A percentile compares a stretch with the other conserved stretches of the same genome.
These are phyloP conservation scores for Ptycholaimellus sp. DNA, from an alignment of 2,888 invertebrate species.

Conservation along the genomic window DNA sequence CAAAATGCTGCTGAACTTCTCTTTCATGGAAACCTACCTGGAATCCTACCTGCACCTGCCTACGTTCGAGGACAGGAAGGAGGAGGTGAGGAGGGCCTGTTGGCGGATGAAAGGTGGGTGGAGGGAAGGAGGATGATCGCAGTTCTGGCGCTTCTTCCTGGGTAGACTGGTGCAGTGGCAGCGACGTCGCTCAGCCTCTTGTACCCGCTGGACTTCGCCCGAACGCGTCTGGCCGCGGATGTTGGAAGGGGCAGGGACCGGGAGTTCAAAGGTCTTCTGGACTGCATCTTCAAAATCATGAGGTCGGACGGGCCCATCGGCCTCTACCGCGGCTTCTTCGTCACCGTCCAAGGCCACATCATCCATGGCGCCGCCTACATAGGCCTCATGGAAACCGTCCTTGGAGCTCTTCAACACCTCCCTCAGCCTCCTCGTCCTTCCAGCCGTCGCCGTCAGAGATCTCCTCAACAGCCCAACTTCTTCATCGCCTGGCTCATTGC, in stretches of 20 bases:
- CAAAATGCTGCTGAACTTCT: slow-evolving; percentile 75
- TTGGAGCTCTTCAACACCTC: too few relatives aligned
- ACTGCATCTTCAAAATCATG: slow-evolving; percentile 56
- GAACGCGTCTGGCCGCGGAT: slow-evolving; percentile 65
- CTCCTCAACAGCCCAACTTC: too few relatives aligned
- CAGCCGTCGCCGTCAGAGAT: too few relatives aligned
- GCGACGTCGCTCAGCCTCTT: slow-evolving; percentile 79
- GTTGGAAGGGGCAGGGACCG: slow-evolving; percentile 57
- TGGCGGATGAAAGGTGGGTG: too few relatives aligned
- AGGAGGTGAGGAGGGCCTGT: too few relatives aligned
- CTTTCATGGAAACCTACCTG: slow-evolving; percentile 44
- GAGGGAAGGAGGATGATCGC: too few relatives aligned
- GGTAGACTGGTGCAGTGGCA: slow-evolving; percentile 81
- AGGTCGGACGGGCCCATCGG: slow-evolving; percentile 55
- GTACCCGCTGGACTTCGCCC: slow-evolving; percentile 76
- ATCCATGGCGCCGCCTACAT: slow-evolving; percentile 87
- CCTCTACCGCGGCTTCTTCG: slow-evolving; percentile 74
- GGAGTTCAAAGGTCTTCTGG: slow-evolving; percentile 65
- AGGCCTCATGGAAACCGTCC: slow-evolving; percentile 82
- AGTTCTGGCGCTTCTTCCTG: too few relatives aligned
- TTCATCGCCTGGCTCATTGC: slow-evolving; percentile 62
- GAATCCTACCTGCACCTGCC: slow-evolving; percentile 17
- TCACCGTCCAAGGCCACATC: slow-evolving; percentile 64
- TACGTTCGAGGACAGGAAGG: too few relatives aligned
- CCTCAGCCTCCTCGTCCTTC: too few relatives aligned